Evolutionary conservation across 2,797 vertebrate species (phyloP).

Genomic region (Coregonus ussuriensis): DNA sequence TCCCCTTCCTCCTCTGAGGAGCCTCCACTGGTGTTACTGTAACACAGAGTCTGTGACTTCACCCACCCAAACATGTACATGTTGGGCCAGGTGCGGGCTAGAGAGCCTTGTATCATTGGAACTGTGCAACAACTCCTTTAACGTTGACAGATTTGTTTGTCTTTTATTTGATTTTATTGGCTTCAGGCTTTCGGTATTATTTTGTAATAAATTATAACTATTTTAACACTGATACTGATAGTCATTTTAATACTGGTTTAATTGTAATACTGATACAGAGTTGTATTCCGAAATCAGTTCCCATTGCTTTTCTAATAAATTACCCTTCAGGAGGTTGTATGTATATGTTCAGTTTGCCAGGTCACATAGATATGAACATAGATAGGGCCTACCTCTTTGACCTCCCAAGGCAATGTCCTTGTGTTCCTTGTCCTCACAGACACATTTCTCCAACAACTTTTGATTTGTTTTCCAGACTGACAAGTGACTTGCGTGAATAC

Average conservation of each 20-base stretch:
- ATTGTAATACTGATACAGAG: not conserved
- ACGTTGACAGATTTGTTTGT: too few species aligned
- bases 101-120: too few species aligned
- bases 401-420: slow-evolving; percentile 41
- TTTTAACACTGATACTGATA: not conserved
- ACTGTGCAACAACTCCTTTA: too few species aligned
- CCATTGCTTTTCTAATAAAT: not conserved
- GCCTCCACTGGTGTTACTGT: too few species aligned
- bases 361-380: not conserved
- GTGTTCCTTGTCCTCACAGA: slow-evolving; percentile 40
- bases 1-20: too few species aligned
- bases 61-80: too few species aligned
- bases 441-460: slow-evolving; percentile 3
- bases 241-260: not conserved
- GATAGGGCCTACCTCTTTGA: slow-evolving; percentile 21
- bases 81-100: too few species aligned
- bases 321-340: not conserved
- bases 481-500: slow-evolving; percentile 32
- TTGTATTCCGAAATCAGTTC: slow-evolving; percentile 55
- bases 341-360: not conserved
- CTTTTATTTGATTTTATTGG: not conserved
- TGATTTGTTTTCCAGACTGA: slow-evolving; percentile 15
- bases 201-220: not conserved
- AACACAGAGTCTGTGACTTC: too few species aligned
- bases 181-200: not conserved